Evolutionary conservation across 1,140 invertebrate species (phyloP).

Genomic region (Olivierus martensii): DNA sequence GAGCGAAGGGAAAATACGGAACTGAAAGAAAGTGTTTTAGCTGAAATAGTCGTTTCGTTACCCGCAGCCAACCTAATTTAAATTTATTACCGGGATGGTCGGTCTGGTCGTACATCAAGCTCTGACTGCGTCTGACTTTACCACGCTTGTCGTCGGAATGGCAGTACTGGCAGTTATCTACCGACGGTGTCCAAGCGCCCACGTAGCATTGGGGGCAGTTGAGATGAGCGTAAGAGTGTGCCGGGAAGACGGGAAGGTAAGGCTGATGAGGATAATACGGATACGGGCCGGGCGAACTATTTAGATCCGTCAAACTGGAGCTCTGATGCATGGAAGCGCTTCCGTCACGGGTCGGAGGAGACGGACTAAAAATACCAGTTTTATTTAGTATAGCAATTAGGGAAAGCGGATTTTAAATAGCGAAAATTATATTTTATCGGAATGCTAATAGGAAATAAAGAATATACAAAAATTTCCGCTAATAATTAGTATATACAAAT

Average conservation of each 20-base stretch:
- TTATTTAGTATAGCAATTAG: too few relatives aligned
- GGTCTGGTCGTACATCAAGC: slow-evolving; percentile 13
- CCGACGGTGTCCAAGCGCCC: not conserved
- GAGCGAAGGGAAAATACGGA: slow-evolving; percentile 7
- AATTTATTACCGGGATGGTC: slow-evolving; percentile 4
- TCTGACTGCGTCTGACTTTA: slow-evolving; percentile 8
- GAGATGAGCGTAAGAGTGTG: too few relatives aligned
- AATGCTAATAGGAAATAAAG: too few relatives aligned
- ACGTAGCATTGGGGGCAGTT: too few relatives aligned
- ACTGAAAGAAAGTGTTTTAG: slow-evolving; percentile 5
- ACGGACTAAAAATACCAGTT: too few relatives aligned
- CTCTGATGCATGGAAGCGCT: slow-evolving; percentile 6
- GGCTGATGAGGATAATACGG: slow-evolving; percentile 5
- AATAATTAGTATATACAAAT: too few relatives aligned
- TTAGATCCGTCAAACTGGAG: slow-evolving; percentile 8
- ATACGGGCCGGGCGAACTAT: not conserved
- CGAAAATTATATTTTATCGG: too few relatives aligned
- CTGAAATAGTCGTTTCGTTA: too few relatives aligned
- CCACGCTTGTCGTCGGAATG: slow-evolving; percentile 4
- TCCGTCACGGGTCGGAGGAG: not conserved
- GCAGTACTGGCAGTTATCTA: not conserved
- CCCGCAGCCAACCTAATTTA: too few relatives aligned
- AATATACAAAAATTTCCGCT: too few relatives aligned
- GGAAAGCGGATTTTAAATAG: too few relatives aligned
- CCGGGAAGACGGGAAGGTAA: not conserved